Base-by-base conservation (phyloP, 1,140 invertebrate species). In the Bursaphelenchus mucronatus region DNA sequence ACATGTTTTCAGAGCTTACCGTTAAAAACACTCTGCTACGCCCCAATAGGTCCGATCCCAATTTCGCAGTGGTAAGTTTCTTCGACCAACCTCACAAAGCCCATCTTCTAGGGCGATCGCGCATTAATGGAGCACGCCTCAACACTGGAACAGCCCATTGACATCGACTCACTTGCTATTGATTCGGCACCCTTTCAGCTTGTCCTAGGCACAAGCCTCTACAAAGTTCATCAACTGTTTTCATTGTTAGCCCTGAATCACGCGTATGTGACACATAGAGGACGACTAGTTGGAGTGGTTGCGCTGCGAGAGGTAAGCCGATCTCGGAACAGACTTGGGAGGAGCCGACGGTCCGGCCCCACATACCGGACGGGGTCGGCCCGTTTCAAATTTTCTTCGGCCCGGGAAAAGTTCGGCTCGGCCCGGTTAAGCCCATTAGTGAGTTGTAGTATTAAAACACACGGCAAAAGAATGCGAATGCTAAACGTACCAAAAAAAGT, bases 161-260 rank as follows among this genome's bases (percentile, higher is more conserved):
- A 30, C 30, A 30, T 30, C 30, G 30, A 30, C 30, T 30, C 30
- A 30, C 30, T 30, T 1, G 30, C 30, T 5, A 93, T 97, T 66
- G 94, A 97, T 83, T 92, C 93, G 3, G 91, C 94, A 11, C 94
- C 94, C 13, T 97, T 97, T 83, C 94, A 97, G 81, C 85, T 97
- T 0, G 93, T 97, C 0, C 91, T 94, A 78, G 88, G 90, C 74
- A 96, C 94, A 0, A 94, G 92, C 0, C 83, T 97, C 41, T 87
- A 95, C 41, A 96, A 86, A 84, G 92, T 95, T 2, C 94, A 98
- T 83, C 95, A 93, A 10, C 83, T 97, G 5, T 98, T 98, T 83
- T 95, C 92, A 3, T 90, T 97, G 86, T 87, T 98, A 49, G 92
- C 92, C 39, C 88, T 97, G 4, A 93, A 91, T 84, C 89, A 92